Percentiles rank a stretch among this genome's conserved stretches.
Conservation (phyloP, 2,888 invertebrate species). For the Heliconius erato region DNA sequence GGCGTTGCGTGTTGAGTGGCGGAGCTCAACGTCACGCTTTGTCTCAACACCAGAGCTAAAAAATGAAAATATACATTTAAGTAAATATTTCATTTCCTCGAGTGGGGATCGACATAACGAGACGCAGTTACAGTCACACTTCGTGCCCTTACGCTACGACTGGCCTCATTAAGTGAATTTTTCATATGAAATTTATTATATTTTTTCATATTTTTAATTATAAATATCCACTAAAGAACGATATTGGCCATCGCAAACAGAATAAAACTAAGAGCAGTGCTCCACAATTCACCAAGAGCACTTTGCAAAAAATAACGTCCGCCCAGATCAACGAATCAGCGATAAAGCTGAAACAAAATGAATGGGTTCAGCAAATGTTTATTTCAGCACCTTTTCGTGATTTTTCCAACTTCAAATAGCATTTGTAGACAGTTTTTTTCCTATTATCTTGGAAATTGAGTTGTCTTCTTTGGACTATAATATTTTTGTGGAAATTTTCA, state of each 20-base stretch:
- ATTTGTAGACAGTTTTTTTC: slow-evolving; percentile 13
- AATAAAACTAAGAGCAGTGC: slow-evolving; percentile 7
- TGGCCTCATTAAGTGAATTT: not conserved
- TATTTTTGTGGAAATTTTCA: not conserved
- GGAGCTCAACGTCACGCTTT: too few species aligned
- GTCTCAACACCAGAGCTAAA: too few species aligned
- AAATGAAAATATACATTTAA: not conserved
- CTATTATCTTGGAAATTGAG: slow-evolving; percentile 27
- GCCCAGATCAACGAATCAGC: slow-evolving; percentile 32
- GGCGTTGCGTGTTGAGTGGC: not conserved
- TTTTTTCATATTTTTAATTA: not conserved
- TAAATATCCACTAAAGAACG: not conserved
- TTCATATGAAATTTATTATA: not conserved
- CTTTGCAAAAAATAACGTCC: slow-evolving; percentile 31
- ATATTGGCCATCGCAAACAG: not conserved
- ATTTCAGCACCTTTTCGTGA: slow-evolving; percentile 31
- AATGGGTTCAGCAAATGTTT: slow-evolving; percentile 31
- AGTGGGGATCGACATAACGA: not conserved
- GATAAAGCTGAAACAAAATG: slow-evolving; percentile 35
- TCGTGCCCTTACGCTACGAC: not conserved
- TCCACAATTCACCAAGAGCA: slow-evolving; percentile 8
- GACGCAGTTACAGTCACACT: too few species aligned
- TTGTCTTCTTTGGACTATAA: not conserved
- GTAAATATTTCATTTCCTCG: not conserved
- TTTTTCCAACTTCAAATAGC: slow-evolving; percentile 8